These are phyloP conservation scores for Lepidotrigona ventralis DNA, from an alignment of 1,140 invertebrate species.

Conservation along the genomic window DNA sequence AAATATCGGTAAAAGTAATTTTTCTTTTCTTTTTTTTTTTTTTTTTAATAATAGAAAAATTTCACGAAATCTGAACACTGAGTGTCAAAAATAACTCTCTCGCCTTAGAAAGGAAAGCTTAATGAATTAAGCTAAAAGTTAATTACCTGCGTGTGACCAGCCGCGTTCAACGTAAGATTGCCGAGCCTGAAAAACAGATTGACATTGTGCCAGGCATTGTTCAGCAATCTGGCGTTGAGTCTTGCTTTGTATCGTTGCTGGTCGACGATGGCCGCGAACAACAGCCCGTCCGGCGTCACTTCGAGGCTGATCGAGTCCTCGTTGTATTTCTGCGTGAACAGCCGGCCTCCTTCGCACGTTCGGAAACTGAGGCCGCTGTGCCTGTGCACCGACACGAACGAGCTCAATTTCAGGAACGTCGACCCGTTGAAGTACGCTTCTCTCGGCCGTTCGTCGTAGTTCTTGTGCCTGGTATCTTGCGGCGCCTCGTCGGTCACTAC, in stretches of 20 bases:
- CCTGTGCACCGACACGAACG: constrained; percentile 86
- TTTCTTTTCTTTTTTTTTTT: no score
- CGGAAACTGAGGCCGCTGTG: constrained; percentile 90
- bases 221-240: constrained; percentile 84
- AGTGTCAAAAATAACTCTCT: no score
- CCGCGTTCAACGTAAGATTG: constrained; percentile 83
- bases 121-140: no score
- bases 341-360: constrained; percentile 87
- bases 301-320: constrained; percentile 85
- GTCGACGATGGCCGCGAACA: constrained; percentile 82
- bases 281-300: constrained; percentile 84
- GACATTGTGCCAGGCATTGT: constrained; percentile 91
- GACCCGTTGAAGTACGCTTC: constrained; percentile 92
- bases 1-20: no score
- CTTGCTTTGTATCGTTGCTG: constrained; percentile 82
- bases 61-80: no score
- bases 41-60: no score
- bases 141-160: constrained; percentile 80
- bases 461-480: constrained; percentile 57
- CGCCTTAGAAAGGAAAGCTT: neutral
- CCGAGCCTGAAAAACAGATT: constrained; percentile 84
- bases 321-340: constrained; percentile 86
- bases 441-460: constrained; percentile 78
- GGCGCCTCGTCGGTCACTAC: constrained; percentile 62
- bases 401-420: constrained; percentile 85